Evolutionary conservation across 2,888 invertebrate species (phyloP).

Genomic region (Glomeris marginata): DNA sequence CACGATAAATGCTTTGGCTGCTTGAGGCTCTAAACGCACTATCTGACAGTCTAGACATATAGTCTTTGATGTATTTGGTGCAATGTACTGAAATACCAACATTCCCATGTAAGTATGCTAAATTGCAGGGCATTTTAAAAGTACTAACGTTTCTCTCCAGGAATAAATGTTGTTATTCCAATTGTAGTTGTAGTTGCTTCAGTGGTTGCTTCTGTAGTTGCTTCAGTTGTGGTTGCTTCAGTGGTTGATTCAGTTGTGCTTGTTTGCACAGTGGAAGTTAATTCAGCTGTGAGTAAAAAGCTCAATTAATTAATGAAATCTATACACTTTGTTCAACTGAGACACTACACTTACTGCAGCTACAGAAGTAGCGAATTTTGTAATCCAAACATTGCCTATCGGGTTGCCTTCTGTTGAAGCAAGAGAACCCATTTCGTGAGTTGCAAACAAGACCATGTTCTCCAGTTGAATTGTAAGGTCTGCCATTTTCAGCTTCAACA

Average conservation of each 20-base stretch:
- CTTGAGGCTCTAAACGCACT: conserved; percentile 44
- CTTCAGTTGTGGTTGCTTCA: conserved; percentile 30
- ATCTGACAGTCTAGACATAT: conserved; percentile 18
- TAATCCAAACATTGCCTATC: conserved; percentile 22
- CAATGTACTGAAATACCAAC: conserved; percentile 14
- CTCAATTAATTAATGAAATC: background rate
- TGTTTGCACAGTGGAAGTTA: conserved; percentile 20
- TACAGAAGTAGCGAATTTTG: conserved; percentile 24
- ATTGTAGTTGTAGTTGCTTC: conserved; percentile 18
- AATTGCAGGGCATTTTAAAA: no score
- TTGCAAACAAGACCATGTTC: conserved; percentile 20
- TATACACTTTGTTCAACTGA: background rate
- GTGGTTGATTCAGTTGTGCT: conserved; percentile 29
- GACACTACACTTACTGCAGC: conserved; percentile 20
- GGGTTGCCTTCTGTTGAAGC: conserved; percentile 20
- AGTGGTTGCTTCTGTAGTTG: conserved; percentile 14
- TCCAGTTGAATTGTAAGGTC: conserved; percentile 15
- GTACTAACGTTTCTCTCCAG: no score
- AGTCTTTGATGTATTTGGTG: conserved; percentile 9
- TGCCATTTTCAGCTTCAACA: conserved; percentile 17
- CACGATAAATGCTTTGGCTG: conserved; percentile 33
- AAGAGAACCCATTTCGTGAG: conserved; percentile 19
- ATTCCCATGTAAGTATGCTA: no score
- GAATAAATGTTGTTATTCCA: conserved; percentile 16
- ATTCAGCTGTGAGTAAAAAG: background rate